Evolutionary conservation across 2,888 invertebrate genomes (phyloP).

Genomic region (Cremastinae sp.): DNA sequence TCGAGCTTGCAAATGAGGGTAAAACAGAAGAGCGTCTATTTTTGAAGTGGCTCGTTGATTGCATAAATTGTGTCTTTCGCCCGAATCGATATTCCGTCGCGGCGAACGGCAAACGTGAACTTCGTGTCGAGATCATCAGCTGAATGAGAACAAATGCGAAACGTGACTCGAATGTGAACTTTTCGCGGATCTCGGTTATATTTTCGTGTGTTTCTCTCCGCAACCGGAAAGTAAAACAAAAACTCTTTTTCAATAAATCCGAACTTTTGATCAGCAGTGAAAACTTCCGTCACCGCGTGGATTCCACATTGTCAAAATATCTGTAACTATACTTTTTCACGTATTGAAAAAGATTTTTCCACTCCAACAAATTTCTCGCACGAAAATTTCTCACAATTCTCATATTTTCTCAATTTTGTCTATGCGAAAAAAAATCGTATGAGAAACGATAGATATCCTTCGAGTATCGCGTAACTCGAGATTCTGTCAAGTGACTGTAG

Average conservation of each 20-base stretch:
- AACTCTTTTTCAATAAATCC: constrained; percentile 17
- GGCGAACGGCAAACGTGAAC: constrained; percentile 3
- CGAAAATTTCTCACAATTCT: too few species aligned
- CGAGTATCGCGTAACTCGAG: constrained; percentile 10
- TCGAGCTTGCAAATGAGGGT: too few species aligned
- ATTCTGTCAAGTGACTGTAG: constrained; percentile 23
- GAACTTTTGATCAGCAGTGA: constrained; percentile 2
- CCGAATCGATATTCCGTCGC: constrained; percentile 40
- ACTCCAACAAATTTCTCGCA: too few species aligned
- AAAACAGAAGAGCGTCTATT: not conserved
- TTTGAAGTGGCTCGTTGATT: constrained; percentile 37
- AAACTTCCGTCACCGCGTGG: too few species aligned
- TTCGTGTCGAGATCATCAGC: constrained; percentile 10
- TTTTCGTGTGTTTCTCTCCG: too few species aligned
- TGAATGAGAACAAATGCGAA: constrained; percentile 29
- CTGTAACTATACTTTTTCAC: too few species aligned
- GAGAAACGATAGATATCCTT: constrained; percentile 2
- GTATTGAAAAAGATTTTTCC: too few species aligned
- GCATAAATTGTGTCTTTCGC: constrained; percentile 40
- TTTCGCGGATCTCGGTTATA: not conserved
- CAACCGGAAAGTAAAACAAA: not conserved
- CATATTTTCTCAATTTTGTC: too few species aligned
- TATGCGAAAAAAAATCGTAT: not conserved
- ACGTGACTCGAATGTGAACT: constrained; percentile 13
- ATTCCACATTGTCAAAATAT: too few species aligned